phyloP scores from a whole-genome alignment of 2,797 vertebrate genomes.

The Rousettus madagascariensis region DNA sequence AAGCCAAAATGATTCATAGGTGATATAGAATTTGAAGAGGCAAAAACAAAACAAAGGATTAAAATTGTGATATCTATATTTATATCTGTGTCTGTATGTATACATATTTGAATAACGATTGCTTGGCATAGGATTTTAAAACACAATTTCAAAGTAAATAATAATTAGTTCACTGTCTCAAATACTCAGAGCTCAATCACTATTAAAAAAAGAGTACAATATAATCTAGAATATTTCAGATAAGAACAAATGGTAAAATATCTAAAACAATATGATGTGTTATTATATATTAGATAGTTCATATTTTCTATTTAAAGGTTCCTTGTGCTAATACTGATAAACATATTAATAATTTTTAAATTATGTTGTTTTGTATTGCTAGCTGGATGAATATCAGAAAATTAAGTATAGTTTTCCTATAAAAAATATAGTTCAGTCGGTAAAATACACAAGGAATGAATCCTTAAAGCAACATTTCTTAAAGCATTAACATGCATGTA shows the following conservation, averaged over 20 bases:
- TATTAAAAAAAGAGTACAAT: not conserved
- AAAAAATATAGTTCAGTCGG: not conserved
- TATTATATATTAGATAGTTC: not conserved
- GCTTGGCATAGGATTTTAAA: not conserved
- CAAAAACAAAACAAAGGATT: not conserved
- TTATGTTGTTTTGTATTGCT: not conserved
- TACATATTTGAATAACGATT: not conserved
- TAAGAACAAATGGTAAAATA: not conserved
- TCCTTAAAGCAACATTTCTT: not conserved
- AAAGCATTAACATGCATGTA: not conserved
- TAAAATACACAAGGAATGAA: not conserved
- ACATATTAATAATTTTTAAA: not conserved
- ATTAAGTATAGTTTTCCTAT: not conserved
- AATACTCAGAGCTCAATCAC: not conserved
- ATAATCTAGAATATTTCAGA: not conserved
- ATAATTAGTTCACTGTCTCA: not conserved
- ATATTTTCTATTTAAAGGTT: not conserved
- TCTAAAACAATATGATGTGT: not conserved
- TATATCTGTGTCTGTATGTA: not conserved
- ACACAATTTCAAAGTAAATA: not conserved
- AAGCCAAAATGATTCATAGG: not conserved
- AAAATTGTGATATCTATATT: not conserved
- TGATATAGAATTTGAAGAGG: not conserved
- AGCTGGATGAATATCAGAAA: not conserved
- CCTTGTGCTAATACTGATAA: not conserved